These are phyloP conservation scores for Lypha dubia DNA, from an alignment of 2,888 invertebrate species.

Conservation along the genomic window DNA sequence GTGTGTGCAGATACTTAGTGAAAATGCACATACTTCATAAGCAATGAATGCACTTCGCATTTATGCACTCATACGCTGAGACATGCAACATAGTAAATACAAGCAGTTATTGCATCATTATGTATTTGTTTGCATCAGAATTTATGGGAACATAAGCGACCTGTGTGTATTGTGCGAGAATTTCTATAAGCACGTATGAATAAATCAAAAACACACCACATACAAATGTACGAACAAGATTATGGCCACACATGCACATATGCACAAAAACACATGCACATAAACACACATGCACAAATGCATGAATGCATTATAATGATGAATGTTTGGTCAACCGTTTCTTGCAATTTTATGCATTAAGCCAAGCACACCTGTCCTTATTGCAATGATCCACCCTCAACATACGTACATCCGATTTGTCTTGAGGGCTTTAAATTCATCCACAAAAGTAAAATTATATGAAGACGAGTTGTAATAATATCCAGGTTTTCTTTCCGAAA, in stretches of 20 bases:
- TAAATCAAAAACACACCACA: constrained; percentile 60
- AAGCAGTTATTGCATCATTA: constrained; percentile 57
- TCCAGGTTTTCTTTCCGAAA: neutral
- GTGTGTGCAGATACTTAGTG: constrained; percentile 23
- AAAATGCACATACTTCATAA: constrained; percentile 11
- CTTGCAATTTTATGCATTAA: constrained; percentile 35
- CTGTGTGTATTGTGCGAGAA: constrained; percentile 23
- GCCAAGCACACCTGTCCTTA: constrained; percentile 40
- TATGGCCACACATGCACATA: neutral
- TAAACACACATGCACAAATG: neutral
- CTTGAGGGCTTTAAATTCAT: constrained; percentile 34
- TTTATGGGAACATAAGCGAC: constrained; percentile 46
- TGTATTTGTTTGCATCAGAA: constrained; percentile 52
- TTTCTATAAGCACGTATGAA: constrained; percentile 53
- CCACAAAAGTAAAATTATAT: constrained; percentile 25
- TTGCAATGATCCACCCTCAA: constrained; percentile 25
- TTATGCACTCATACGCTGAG: constrained; percentile 12
- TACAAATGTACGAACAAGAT: constrained; percentile 3
- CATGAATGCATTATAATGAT: constrained; percentile 13
- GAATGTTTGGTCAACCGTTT: constrained; percentile 42
- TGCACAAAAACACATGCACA: neutral
- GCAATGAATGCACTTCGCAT: constrained; percentile 24
- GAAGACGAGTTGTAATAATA: neutral
- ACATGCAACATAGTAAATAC: constrained; percentile 38
- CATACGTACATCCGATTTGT: neutral